Conservation (phyloP, 1,140 invertebrate genomes). For the silkworm (Bombyx mori) region DNA sequence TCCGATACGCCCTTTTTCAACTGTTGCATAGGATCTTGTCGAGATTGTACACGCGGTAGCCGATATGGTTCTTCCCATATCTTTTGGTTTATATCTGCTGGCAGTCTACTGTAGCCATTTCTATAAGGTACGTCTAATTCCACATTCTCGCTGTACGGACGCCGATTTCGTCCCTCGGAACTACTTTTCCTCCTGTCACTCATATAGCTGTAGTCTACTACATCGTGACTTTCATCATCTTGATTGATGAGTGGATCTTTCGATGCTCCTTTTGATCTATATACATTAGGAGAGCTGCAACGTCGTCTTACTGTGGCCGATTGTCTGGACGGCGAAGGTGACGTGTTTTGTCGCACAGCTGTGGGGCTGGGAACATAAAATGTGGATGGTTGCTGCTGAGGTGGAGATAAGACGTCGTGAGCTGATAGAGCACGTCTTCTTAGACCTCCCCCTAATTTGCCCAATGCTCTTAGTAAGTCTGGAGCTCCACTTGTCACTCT, state of each 20-base stretch:
- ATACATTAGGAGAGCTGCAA: slow-evolving; percentile 66
- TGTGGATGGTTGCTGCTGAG: slow-evolving; percentile 68
- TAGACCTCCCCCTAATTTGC: slow-evolving; percentile 77
- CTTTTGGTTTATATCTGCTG: slow-evolving; percentile 34
- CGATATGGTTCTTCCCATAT: slow-evolving; percentile 59
- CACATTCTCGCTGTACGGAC: slow-evolving; percentile 67
- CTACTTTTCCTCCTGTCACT: slow-evolving; percentile 41
- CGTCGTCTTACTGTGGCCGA: slow-evolving; percentile 49
- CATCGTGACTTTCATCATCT: slow-evolving; percentile 54
- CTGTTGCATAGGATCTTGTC: slow-evolving; percentile 53
- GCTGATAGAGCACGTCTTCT: slow-evolving; percentile 76
- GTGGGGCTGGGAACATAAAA: slow-evolving; percentile 79
- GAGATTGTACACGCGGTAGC: slow-evolving; percentile 47
- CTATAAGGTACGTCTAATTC: slow-evolving; percentile 48
- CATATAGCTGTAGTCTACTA: slow-evolving; percentile 48
- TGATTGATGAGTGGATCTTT: slow-evolving; percentile 39
- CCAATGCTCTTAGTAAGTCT: slow-evolving; percentile 76
- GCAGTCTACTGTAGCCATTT: slow-evolving; percentile 50
- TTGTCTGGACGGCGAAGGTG: slow-evolving; percentile 46
- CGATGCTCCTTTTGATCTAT: slow-evolving; percentile 42
- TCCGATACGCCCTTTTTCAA: slow-evolving; percentile 52
- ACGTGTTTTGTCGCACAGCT: slow-evolving; percentile 37
- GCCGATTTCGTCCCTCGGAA: slow-evolving; percentile 42
- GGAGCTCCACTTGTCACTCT: slow-evolving; percentile 75
- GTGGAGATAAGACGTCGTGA: slow-evolving; percentile 74